Evolutionary conservation across 1,140 invertebrate genomes (phyloP).

Genomic region (Saxidomus purpurata): DNA sequence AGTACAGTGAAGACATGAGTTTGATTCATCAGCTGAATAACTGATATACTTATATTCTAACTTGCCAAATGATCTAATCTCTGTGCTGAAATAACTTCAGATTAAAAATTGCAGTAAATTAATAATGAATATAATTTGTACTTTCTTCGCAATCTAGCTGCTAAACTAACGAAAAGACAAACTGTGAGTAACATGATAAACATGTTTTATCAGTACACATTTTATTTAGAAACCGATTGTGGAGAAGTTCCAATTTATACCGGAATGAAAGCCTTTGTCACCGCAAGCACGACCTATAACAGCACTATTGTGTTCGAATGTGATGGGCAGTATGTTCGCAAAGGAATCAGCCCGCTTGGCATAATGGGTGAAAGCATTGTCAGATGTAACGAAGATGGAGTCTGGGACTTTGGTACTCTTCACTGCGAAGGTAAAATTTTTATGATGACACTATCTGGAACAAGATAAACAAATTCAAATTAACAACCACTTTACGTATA

Average conservation of each 20-base stretch:
- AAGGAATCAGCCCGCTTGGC: conserved; percentile 19
- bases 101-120: no score
- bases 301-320: conserved; percentile 54
- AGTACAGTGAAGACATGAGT: no score
- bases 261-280: conserved; percentile 28
- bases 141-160: no score
- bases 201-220: no score
- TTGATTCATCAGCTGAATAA: no score
- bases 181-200: no score
- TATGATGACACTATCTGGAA: neutral
- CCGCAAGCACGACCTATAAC: conserved; percentile 1
- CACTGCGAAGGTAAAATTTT: conserved; percentile 36
- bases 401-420: conserved; percentile 53
- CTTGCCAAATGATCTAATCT: no score
- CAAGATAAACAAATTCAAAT: neutral
- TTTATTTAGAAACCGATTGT: conserved; percentile 48
- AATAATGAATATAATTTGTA: no score
- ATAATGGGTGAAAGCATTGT: conserved; percentile 1
- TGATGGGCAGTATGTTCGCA: conserved; percentile 33
- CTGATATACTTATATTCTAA: no score
- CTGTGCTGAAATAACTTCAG: no score
- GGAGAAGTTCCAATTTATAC: conserved; percentile 10
- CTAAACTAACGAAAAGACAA: no score
- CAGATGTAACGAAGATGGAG: conserved; percentile 24
- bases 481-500: no score